Conservation (phyloP, 2,797 vertebrate genomes). For the Alectoris magna region DNA sequence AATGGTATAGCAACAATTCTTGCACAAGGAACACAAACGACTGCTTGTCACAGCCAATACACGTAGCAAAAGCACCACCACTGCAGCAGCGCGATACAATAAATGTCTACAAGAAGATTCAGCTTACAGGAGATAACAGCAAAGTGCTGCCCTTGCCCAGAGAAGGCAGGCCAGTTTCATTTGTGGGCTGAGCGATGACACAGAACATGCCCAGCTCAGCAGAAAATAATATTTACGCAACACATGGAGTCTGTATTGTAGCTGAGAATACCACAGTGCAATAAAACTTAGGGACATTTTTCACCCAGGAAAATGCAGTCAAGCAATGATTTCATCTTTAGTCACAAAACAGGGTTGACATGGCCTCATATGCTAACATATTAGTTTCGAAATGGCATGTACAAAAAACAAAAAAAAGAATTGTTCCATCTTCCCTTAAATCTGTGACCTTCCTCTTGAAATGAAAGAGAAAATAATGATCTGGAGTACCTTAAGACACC, state of each 20-base stretch:
- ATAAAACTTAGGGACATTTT: background rate
- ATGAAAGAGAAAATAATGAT: background rate
- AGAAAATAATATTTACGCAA: background rate
- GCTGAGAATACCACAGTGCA: no score
- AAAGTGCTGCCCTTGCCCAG: background rate
- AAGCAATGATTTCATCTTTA: background rate
- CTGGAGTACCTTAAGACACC: background rate
- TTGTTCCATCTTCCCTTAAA: background rate
- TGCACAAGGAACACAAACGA: background rate
- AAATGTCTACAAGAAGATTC: background rate
- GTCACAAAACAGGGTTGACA: background rate
- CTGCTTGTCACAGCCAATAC: accelerated
- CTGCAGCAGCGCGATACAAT: background rate
- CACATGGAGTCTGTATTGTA: accelerated
- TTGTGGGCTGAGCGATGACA: accelerated
- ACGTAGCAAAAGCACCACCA: accelerated
- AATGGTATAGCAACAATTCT: background rate
- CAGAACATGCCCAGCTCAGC: background rate
- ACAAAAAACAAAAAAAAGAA: background rate
- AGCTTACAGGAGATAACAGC: background rate
- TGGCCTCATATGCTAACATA: accelerated
- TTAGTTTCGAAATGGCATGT: accelerated
- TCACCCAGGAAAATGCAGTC: background rate
- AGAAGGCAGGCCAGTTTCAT: background rate
- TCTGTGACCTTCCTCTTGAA: background rate